A percentile compares a stretch with the other conserved stretches of the same genome.
Conservation (phyloP, 2,888 invertebrate genomes). For the Hyalella azteca region DNA sequence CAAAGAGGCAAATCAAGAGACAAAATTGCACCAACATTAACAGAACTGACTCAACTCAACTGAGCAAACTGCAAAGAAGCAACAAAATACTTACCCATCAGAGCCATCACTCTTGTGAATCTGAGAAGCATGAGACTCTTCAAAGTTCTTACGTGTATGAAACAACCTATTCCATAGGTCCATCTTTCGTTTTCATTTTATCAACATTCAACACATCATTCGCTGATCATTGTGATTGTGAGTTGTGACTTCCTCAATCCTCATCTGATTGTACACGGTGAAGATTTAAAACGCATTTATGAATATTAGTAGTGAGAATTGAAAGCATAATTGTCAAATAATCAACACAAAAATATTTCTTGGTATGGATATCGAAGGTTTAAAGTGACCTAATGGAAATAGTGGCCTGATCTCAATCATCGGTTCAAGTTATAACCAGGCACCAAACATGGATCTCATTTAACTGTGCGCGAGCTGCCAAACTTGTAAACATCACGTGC, state of each 20-base stretch:
- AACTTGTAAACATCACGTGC: slow-evolving; percentile 30
- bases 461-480: background rate
- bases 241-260: no score
- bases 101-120: background rate
- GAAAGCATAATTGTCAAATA: background rate
- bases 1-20: no score
- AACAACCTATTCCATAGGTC: slow-evolving; percentile 26
- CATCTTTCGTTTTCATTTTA: slow-evolving; percentile 13
- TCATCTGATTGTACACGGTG: no score
- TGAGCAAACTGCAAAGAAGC: no score
- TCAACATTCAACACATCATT: no score
- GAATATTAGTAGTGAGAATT: no score
- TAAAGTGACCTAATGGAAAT: background rate
- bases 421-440: background rate
- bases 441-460: background rate
- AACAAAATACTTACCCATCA: no score
- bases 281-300: no score
- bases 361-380: no score
- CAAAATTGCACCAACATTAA: no score
- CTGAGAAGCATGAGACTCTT: background rate
- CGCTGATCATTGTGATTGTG: no score
- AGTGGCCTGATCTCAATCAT: background rate
- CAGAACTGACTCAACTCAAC: no score
- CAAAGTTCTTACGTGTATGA: background rate
- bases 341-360: background rate